Percentiles rank a stretch among this genome's conserved stretches.
phyloP scores from a whole-genome alignment of 1,140 invertebrate genomes.

The Whitmania pigra region DNA sequence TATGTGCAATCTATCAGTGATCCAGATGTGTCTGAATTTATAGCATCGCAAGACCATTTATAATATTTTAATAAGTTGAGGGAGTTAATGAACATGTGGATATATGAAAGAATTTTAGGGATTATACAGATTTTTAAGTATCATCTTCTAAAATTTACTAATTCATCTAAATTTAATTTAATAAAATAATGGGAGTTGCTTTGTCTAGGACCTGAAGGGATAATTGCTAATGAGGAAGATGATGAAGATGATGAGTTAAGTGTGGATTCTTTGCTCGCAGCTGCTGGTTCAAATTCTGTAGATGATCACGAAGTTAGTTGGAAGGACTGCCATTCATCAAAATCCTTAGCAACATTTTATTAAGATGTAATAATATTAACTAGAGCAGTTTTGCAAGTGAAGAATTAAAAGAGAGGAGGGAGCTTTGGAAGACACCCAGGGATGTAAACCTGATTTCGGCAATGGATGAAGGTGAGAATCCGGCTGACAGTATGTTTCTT shows the following conservation, averaged over 20 bases:
- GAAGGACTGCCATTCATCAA: not conserved
- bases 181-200: not conserved
- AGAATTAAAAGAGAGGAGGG: constrained; percentile 3
- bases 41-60: no score
- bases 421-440: constrained; percentile 1
- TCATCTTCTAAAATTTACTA: not conserved
- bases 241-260: not conserved
- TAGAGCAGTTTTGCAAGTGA: not conserved
- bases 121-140: not conserved
- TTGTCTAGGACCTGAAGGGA: not conserved
- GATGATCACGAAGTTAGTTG: not conserved
- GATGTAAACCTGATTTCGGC: not conserved
- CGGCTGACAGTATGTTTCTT: not conserved
- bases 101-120: no score
- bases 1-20: no score
- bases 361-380: not conserved
- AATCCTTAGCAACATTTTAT: not conserved
- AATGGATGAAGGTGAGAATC: no score
- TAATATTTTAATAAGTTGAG: not conserved
- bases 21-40: no score
- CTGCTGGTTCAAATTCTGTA: not conserved
- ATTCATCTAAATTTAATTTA: not conserved
- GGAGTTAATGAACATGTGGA: no score
- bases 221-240: not conserved
- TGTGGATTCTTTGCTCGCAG: not conserved